Evolutionary conservation across 2,797 vertebrate genomes (phyloP), one percentile per base, ranked within the genome.

Genomic region (Gila robusta): DNA sequence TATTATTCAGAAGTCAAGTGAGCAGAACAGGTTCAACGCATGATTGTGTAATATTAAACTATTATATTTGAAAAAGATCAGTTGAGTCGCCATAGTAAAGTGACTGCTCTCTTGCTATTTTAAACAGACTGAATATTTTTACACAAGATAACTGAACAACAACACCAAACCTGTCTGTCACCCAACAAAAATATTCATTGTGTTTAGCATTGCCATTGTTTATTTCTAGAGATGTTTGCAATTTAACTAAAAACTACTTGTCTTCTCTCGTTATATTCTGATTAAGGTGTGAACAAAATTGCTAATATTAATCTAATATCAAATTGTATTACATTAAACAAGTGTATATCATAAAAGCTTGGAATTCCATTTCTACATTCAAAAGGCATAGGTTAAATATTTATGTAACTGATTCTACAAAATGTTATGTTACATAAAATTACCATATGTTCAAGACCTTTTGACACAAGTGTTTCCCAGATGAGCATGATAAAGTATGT

Each of bases 401-500:
- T 5, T 49, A 32, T 77, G 37, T 54, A 35, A 23, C 8, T 23
- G 23, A n/a, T 16, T 77, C 3, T 59, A 77, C 6, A 39, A 78
- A 37, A n/a, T 78, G 52, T 78, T 59, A 77, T 77, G 35, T 59
- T 6, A 16, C 52, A 12, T 78, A 59, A 59, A 59, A 59, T 59
- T 1, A 59, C 1, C 3, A 21, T 10, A 6, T 28, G 49, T 21
- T 52, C 44, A 32, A 74, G 72, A 74, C 21, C 32, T 16, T 35
- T 73, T 17, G 64, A 32, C 14, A 35, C 64, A 32, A 76, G 16
- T 1, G 5, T 17, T 49, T 17, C 5, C 47, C 47, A 17, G 5
- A 49, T 17, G 47, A 49, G 47, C 47, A 49, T 49, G 47, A 49
- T 49, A 17, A 49, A 49, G 47, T 49, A 49, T 49, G 47, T 49